Percentiles rank a stretch among this genome's conserved stretches.
These are phyloP conservation scores for Rhinatrema bivittatum DNA, from an alignment of 2,797 vertebrate species.

Conservation along the genomic window DNA sequence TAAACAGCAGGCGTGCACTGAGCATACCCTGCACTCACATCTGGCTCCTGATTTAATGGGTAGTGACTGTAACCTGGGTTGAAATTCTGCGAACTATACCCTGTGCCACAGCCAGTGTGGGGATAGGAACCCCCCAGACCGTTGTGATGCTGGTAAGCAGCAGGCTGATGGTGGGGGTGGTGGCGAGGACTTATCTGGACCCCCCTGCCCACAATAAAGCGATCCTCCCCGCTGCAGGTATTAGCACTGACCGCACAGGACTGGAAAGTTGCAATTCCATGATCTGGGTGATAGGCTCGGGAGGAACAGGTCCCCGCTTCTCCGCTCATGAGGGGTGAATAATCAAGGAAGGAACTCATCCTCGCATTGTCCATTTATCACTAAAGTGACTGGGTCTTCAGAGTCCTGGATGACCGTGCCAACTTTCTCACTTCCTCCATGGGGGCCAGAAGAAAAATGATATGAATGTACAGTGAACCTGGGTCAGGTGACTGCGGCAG, in stretches of 20 bases:
- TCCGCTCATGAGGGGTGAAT: slow-evolving; percentile 74
- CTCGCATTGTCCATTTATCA: slow-evolving; percentile 76
- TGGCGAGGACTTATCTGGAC: slow-evolving; percentile 73
- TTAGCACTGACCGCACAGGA: slow-evolving; percentile 84
- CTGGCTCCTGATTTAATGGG: slow-evolving; percentile 81
- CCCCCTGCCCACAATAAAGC: slow-evolving; percentile 76
- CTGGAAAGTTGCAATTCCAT: slow-evolving; percentile 92
- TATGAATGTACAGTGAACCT: slow-evolving; percentile 79
- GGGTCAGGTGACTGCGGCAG: slow-evolving; percentile 72
- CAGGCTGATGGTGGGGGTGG: slow-evolving; percentile 58
- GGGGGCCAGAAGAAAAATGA: slow-evolving; percentile 69
- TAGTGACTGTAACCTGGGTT: slow-evolving; percentile 79
- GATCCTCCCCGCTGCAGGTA: slow-evolving; percentile 80
- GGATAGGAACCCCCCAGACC: slow-evolving; percentile 78
- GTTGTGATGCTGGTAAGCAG: slow-evolving; percentile 72
- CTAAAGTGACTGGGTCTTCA: slow-evolving; percentile 57
- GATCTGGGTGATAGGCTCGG: slow-evolving; percentile 81
- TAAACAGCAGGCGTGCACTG: slow-evolving; percentile 83
- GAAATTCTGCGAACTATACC: slow-evolving; percentile 81
- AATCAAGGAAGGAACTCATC: slow-evolving; percentile 96
- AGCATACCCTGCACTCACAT: slow-evolving; percentile 71
- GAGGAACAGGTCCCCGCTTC: slow-evolving; percentile 82
- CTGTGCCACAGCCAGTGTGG: slow-evolving; percentile 71
- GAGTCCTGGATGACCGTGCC: slow-evolving; percentile 70
- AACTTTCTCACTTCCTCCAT: slow-evolving; percentile 83